phyloP scores from a whole-genome alignment of 2,113 vertebrate genomes.

The Eretmochelys imbricata region DNA sequence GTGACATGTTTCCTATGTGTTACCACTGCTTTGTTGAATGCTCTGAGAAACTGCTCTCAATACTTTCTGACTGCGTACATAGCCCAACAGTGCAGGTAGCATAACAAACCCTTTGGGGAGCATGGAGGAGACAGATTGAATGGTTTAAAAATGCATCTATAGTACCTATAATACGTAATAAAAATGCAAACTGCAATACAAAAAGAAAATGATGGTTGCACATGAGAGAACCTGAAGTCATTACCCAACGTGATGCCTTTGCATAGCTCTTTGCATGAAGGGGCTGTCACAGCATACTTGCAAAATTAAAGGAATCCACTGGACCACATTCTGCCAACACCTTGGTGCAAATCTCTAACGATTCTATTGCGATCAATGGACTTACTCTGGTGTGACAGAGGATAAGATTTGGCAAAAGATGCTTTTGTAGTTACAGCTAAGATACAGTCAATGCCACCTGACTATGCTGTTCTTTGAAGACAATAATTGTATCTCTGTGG shows the following conservation, averaged over 20 bases:
- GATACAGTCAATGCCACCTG: neutral
- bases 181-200: neutral
- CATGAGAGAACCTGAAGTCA: neutral
- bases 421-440: neutral
- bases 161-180: neutral
- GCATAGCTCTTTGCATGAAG: neutral
- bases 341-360: neutral
- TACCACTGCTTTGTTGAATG: neutral
- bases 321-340: neutral
- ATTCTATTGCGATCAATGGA: neutral
- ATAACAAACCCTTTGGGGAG: neutral
- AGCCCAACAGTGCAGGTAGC: neutral
- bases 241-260: neutral
- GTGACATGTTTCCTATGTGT: constrained; percentile 8
- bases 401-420: neutral
- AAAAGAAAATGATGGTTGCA: neutral
- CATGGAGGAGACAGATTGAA: neutral
- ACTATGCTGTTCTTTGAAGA: neutral
- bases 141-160: neutral
- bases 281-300: neutral
- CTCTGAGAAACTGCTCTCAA: neutral
- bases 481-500: neutral
- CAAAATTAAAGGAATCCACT: neutral
- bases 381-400: neutral
- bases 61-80: neutral